phyloP scores from a whole-genome alignment of 2,113 vertebrate genomes.

The Triplophysa siluroides region DNA sequence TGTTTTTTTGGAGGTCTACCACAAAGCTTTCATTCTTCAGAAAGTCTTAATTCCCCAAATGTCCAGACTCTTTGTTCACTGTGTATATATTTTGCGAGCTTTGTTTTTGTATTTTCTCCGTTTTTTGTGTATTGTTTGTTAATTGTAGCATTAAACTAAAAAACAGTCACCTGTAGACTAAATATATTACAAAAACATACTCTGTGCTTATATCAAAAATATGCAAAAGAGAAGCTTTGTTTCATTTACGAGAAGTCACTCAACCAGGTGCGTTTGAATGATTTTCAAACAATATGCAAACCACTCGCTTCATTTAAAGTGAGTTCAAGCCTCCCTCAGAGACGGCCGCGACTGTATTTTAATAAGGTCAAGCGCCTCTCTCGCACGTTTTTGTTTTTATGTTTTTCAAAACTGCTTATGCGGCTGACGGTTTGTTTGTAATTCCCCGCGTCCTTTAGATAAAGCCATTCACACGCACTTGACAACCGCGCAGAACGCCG shows the following conservation, averaged over 20 bases:
- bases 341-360: slow-evolving; percentile 25
- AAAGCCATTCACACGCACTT: slow-evolving; percentile 1
- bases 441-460: slow-evolving; percentile 23
- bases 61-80: neutral
- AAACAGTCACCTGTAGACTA: neutral
- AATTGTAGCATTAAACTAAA: neutral
- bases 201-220: slow-evolving; percentile 30
- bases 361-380: slow-evolving; percentile 31
- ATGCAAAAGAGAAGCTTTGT: slow-evolving; percentile 49
- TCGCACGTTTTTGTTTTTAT: slow-evolving; percentile 10
- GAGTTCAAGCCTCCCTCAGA: neutral
- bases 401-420: neutral
- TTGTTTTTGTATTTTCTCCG: neutral
- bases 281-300: slow-evolving; percentile 52
- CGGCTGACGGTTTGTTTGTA: neutral
- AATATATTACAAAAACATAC: slow-evolving; percentile 10
- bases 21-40: slow-evolving; percentile 4
- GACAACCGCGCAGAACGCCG: slow-evolving; percentile 41
- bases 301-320: slow-evolving; percentile 19
- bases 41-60: neutral
- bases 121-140: neutral
- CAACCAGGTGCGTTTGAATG: slow-evolving; percentile 48
- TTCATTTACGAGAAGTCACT: slow-evolving; percentile 33
- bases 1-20: slow-evolving; percentile 12
- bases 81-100: too few species aligned